Evolutionary conservation across 2,888 invertebrate genomes (phyloP).

Genomic region (Falcaria lacertinaria): DNA sequence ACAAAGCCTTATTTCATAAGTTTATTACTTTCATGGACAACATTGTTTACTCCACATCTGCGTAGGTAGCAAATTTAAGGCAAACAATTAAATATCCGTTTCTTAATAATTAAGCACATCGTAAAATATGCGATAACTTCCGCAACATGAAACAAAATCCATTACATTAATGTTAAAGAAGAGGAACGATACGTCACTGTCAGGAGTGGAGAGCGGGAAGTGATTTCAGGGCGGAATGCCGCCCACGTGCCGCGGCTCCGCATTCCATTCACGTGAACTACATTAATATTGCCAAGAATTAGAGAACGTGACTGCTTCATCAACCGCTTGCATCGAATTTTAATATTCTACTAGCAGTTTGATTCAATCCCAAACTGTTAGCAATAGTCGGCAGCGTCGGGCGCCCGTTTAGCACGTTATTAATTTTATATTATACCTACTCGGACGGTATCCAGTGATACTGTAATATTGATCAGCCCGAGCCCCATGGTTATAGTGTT

Average conservation of each 20-base stretch:
- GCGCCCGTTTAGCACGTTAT: not conserved
- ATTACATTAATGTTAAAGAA: slow-evolving; percentile 75
- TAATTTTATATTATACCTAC: not conserved
- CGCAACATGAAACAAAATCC: slow-evolving; percentile 71
- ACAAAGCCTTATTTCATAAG: too few relatives aligned
- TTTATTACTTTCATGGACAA: too few relatives aligned
- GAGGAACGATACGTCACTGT: slow-evolving; percentile 76
- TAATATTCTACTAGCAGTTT: slow-evolving; percentile 2
- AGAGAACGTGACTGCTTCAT: slow-evolving; percentile 52
- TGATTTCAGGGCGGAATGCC: slow-evolving; percentile 73
- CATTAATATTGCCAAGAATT: slow-evolving; percentile 69
- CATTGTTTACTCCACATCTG: too few relatives aligned
- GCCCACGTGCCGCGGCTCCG: slow-evolving; percentile 64
- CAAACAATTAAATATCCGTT: slow-evolving; percentile 36
- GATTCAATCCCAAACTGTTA: not conserved
- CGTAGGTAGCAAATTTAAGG: slow-evolving; percentile 7
- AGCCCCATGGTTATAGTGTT: too few relatives aligned
- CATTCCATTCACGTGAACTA: slow-evolving; percentile 54
- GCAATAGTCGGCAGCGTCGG: not conserved
- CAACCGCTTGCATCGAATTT: slow-evolving; percentile 14
- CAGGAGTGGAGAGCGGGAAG: slow-evolving; percentile 62
- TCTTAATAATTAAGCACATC: slow-evolving; percentile 37
- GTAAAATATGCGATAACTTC: slow-evolving; percentile 65
- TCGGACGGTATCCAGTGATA: too few relatives aligned
- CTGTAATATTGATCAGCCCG: too few relatives aligned